Conservation (phyloP, 2,113 vertebrate genomes). For the Pelodiscus sinensis region DNA sequence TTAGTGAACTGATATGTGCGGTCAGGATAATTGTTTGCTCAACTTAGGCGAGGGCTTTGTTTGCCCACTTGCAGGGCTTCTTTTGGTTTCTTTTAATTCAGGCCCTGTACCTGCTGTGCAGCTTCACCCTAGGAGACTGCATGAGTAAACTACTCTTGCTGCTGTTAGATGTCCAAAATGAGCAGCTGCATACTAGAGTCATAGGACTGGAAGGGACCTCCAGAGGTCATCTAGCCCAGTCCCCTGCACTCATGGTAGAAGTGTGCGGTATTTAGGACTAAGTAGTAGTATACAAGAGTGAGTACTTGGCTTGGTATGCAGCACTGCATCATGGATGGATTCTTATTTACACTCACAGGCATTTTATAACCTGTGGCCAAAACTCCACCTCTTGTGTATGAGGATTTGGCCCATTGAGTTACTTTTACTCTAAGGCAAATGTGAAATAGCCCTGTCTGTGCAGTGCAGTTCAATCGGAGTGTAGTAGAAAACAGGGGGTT, state of each 20-base stretch:
- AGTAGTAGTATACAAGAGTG: background rate
- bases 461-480: background rate
- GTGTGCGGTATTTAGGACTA: too few relatives aligned
- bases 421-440: background rate
- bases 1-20: background rate
- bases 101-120: accelerated
- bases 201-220: too few relatives aligned
- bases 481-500: background rate
- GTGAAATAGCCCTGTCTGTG: slow-evolving; percentile 16
- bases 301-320: slow-evolving; percentile 1
- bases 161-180: background rate
- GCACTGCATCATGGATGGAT: background rate
- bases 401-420: background rate
- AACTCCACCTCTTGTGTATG: background rate
- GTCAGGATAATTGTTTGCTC: background rate
- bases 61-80: background rate
- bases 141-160: accelerated
- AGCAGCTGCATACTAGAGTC: background rate
- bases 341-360: slow-evolving; percentile 26
- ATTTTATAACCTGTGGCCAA: slow-evolving; percentile 39
- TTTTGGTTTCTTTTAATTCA: background rate
- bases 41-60: background rate
- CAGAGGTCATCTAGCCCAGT: too few relatives aligned
- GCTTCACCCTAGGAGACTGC: accelerated
- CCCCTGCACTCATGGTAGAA: too few relatives aligned